Conservation (phyloP, 2,113 vertebrate genomes). For the Strix aluco region DNA sequence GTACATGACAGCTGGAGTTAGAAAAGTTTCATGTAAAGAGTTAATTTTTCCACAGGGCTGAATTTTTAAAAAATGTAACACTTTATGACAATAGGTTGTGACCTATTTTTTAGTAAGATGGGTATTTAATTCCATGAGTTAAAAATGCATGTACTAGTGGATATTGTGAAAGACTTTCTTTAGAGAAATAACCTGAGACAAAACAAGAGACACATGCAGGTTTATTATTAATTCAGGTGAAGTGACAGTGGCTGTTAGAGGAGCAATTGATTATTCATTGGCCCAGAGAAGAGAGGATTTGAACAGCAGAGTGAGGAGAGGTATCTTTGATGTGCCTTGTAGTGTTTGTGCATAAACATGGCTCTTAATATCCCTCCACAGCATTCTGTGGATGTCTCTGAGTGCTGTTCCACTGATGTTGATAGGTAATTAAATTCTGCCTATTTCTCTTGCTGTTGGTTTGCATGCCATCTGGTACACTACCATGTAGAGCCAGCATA, state of each 20-base stretch:
- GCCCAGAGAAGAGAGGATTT: background rate
- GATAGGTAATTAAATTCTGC: background rate
- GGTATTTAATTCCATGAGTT: background rate
- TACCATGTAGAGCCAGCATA: background rate
- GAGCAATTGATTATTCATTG: background rate
- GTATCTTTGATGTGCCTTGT: background rate
- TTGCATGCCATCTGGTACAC: background rate
- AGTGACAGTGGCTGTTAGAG: background rate
- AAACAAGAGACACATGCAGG: background rate
- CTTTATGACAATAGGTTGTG: background rate
- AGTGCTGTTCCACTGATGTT: background rate
- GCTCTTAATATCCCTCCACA: background rate
- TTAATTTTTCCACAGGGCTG: background rate
- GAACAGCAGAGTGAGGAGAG: background rate
- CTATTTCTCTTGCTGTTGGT: background rate
- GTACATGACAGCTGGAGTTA: background rate
- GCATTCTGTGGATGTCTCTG: background rate
- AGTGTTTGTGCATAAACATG: slow-evolving; percentile 1
- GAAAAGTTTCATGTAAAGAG: background rate
- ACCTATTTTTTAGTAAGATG: background rate
- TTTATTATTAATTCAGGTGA: background rate
- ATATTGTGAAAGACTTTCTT: background rate
- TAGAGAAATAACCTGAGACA: background rate
- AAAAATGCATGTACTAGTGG: background rate
- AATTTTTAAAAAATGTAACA: background rate